Percentiles rank a stretch among this genome's conserved stretches.
phyloP scores from a whole-genome alignment of 2,888 invertebrate genomes.

The Hirtodrosophila alboralis region DNA sequence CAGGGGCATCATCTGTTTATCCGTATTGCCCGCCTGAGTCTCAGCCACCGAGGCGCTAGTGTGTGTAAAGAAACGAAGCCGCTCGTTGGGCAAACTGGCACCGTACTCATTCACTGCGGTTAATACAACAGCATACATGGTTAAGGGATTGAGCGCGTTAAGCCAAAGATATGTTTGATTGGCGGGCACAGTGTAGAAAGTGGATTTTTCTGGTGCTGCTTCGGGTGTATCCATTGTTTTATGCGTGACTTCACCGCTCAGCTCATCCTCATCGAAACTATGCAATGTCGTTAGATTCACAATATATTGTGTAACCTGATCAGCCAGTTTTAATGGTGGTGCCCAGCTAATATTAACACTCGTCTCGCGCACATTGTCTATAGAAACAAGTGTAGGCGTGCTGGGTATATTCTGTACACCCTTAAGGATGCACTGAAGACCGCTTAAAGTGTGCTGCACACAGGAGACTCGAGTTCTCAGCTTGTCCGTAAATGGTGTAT shows the following conservation, averaged over 20 bases:
- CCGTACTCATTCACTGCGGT: slow-evolving; percentile 90
- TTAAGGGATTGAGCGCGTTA: slow-evolving; percentile 89
- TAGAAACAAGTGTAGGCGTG: slow-evolving; percentile 89
- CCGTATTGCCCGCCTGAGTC: slow-evolving; percentile 85
- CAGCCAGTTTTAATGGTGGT: slow-evolving; percentile 87
- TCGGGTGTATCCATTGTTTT: slow-evolving; percentile 28
- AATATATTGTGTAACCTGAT: slow-evolving; percentile 88
- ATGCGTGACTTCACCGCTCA: slow-evolving; percentile 59
- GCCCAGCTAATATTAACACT: slow-evolving; percentile 90
- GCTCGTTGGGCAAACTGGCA: slow-evolving; percentile 90
- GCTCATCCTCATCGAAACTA: slow-evolving; percentile 86
- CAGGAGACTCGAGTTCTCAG: slow-evolving; percentile 94
- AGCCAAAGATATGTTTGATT: slow-evolving; percentile 87
- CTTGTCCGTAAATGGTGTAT: slow-evolving; percentile 92
- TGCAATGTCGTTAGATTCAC: slow-evolving; percentile 90
- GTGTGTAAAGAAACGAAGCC: slow-evolving; percentile 86
- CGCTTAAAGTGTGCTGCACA: slow-evolving; percentile 92
- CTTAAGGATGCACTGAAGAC: slow-evolving; percentile 92
- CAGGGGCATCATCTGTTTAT: slow-evolving; percentile 87
- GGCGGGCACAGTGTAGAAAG: slow-evolving; percentile 84
- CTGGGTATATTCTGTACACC: slow-evolving; percentile 90
- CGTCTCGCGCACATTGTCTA: slow-evolving; percentile 89
- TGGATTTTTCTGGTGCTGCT: slow-evolving; percentile 66
- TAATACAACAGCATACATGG: slow-evolving; percentile 92
- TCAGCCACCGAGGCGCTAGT: slow-evolving; percentile 88